Evolutionary conservation across 2,113 vertebrate species (phyloP), one percentile per base, ranked within the genome.

Genomic region (Leuciscus idus): DNA sequence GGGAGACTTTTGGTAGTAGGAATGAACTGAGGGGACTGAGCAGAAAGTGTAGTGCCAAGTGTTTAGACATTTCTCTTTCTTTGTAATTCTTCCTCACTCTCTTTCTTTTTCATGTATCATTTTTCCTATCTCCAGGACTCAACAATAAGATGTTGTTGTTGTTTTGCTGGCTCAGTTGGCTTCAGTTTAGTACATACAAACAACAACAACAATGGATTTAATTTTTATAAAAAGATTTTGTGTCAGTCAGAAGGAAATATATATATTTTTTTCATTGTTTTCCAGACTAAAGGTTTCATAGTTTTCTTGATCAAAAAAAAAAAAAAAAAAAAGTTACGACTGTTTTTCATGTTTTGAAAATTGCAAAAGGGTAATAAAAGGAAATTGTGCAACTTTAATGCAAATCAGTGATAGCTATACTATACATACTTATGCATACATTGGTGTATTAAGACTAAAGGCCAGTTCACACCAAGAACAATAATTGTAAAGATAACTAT

Each of bases 51-150:
- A 23, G 75, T 30, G 75, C 50, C 28, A 55, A 30, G 62, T 28
- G 80, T 83, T 70, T 72, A 68, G 26, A 70, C 10, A 30, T 82
- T 55, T 81, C 8, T 61, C 33, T 75, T 48, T 75, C 30, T 75
- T 19, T 46, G 15, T 33, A 23, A 26, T 46, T 72, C 66, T 73
- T 17, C 48, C 46, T 83, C 28, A 70, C 50, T 72, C 86, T 87
- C 55, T 75, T 76, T 80, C 84, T 77, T 52, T 76, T 28, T 76
- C 36, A 55, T 77, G 21, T 55, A 50, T 77, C 1, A 19, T 68
- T 48, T 75, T 46, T 28, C 15, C 8, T 48, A 48, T 74, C 72
- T 74, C 2, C 43, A 17, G 72, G 72, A 43, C 23, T 74, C 23
- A 74, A 46, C 2, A 26, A 26, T 48, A 74, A 26, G n/a, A 26